These are phyloP conservation scores for Ctenosaura bakeri DNA, from an alignment of 2,797 vertebrate species.

Conservation along the genomic window DNA sequence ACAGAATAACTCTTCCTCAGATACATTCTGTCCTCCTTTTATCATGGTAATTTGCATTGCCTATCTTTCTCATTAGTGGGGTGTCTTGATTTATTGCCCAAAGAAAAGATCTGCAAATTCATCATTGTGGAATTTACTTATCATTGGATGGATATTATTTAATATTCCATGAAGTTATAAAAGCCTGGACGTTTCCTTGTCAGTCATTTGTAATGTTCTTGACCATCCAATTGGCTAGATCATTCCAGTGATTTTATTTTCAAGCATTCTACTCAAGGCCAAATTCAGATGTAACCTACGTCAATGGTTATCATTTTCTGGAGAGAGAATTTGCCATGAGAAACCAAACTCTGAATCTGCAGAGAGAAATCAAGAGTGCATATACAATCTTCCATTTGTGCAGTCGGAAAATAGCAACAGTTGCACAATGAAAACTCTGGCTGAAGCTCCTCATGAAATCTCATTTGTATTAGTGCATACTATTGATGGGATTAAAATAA, in stretches of 20 bases:
- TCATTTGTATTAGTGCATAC: not conserved
- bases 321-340: constrained; percentile 27
- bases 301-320: constrained; percentile 52
- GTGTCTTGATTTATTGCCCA: constrained; percentile 39
- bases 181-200: constrained; percentile 51
- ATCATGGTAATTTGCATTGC: not conserved
- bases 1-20: not conserved
- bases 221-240: constrained; percentile 64
- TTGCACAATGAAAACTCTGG: not conserved
- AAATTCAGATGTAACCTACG: constrained; percentile 46
- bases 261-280: constrained; percentile 55
- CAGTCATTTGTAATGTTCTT: constrained; percentile 66
- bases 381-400: not conserved
- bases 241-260: constrained; percentile 60
- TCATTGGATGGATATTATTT: constrained; percentile 55
- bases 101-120: constrained; percentile 50
- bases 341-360: constrained; percentile 12
- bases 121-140: constrained; percentile 54
- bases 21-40: not conserved
- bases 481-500: not conserved
- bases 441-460: not conserved
- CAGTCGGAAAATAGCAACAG: too few species aligned
- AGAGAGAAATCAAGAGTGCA: not conserved
- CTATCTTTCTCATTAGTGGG: too few species aligned
- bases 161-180: constrained; percentile 58